A percentile compares a stretch with the other conserved stretches of the same genome.
These are phyloP conservation scores for Calyptomena viridis DNA, from an alignment of 2,113 vertebrate species.

Conservation along the genomic window DNA sequence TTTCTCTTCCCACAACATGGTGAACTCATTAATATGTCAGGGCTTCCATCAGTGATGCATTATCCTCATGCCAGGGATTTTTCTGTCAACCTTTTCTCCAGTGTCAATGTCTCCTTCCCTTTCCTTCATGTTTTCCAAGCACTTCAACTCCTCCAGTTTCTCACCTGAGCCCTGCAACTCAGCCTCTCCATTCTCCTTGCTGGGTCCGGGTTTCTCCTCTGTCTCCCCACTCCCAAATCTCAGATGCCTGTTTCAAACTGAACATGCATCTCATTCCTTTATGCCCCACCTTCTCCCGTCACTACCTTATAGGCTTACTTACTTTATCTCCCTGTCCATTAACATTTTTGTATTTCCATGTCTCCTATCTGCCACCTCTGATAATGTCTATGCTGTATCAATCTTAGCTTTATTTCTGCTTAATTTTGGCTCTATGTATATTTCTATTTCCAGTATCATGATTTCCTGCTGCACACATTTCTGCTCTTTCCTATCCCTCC, in stretches of 20 bases:
- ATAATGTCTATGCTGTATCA: neutral
- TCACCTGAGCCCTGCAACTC: neutral
- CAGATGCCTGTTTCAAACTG: neutral
- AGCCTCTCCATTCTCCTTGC: neutral
- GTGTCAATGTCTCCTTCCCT: neutral
- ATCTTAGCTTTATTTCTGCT: neutral
- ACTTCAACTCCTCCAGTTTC: neutral
- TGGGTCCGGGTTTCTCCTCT: neutral
- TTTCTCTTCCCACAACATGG: neutral
- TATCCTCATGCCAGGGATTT: neutral
- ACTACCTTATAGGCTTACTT: neutral
- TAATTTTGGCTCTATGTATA: accelerated
- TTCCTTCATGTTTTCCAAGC: neutral
- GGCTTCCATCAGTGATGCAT: neutral
- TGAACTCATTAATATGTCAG: neutral
- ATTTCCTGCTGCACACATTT: neutral
- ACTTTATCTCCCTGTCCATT: neutral
- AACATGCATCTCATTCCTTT: neutral
- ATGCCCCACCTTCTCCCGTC: neutral
- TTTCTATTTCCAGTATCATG: neutral
- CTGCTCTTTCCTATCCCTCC: neutral
- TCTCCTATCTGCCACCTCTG: neutral
- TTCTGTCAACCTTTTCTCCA: neutral
- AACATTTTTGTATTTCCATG: neutral
- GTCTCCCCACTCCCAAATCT: neutral